phyloP scores from a whole-genome alignment of 1,140 invertebrate species.

The Augochlora pura region DNA sequence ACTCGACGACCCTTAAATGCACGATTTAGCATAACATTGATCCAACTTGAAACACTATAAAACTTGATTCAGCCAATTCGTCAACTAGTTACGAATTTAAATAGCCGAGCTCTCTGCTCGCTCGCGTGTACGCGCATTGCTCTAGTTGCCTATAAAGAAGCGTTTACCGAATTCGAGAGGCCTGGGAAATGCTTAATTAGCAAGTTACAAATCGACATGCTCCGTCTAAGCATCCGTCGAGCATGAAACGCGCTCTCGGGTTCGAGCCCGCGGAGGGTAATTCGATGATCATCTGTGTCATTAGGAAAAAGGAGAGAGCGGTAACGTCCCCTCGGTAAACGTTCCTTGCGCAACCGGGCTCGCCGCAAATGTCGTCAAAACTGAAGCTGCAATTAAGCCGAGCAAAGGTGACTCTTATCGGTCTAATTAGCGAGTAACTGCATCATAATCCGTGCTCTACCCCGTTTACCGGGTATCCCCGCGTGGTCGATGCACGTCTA shows the following conservation, averaged over 20 bases:
- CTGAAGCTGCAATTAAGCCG: background rate
- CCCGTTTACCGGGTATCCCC: background rate
- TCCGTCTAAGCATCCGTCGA: background rate
- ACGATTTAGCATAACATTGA: background rate
- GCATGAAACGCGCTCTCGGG: background rate
- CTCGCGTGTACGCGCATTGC: too few species aligned
- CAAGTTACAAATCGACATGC: background rate
- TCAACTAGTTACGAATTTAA: background rate
- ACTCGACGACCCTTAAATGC: too few species aligned
- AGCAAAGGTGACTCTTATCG: background rate
- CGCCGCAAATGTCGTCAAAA: constrained; percentile 2
- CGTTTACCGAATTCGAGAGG: background rate
- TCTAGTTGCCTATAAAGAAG: too few species aligned
- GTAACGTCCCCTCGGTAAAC: background rate
- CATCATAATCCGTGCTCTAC: background rate
- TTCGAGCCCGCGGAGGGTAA: background rate
- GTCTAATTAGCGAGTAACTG: background rate
- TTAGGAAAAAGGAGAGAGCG: background rate
- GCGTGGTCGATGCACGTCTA: background rate
- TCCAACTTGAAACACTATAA: background rate
- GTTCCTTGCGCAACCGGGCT: background rate
- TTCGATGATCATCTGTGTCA: background rate
- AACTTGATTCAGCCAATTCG: background rate
- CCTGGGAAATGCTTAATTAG: background rate
- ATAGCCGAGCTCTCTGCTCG: too few species aligned